Percentiles rank a stretch among this genome's conserved stretches.
Conservation (phyloP, 2,113 vertebrate genomes). For the Gymnorhina tibicen region DNA sequence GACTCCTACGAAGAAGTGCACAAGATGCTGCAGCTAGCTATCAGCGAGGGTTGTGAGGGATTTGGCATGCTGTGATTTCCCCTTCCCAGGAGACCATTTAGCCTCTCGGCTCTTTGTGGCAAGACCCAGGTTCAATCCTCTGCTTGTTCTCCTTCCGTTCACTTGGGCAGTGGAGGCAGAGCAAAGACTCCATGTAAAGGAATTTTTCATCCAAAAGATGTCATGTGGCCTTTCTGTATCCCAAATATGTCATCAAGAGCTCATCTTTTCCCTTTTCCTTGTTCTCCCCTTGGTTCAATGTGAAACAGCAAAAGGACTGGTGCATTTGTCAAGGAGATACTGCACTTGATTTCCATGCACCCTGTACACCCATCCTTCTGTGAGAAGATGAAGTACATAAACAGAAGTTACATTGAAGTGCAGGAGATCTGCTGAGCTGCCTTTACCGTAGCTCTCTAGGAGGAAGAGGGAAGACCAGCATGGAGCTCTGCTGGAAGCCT, state of each 20-base stretch:
- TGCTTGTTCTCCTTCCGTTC: constrained; percentile 19
- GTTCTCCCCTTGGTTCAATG: constrained; percentile 1
- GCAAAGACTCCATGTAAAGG: constrained; percentile 15
- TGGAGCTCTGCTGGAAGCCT: constrained; percentile 11
- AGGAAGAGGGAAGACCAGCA: not conserved
- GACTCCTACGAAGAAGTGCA: constrained; percentile 99
- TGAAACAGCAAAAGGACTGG: constrained; percentile 15
- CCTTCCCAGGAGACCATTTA: not conserved
- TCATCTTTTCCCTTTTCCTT: not conserved
- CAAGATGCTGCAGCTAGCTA: constrained; percentile 97
- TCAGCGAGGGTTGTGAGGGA: constrained; percentile 97
- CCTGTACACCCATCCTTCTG: not conserved
- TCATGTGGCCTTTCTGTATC: constrained; percentile 51
- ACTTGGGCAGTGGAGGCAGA: constrained; percentile 2
- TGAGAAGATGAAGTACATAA: constrained; percentile 10
- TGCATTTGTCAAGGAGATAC: not conserved
- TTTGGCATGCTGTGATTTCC: constrained; percentile 94
- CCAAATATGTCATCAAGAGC: constrained; percentile 35
- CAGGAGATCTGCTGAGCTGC: constrained; percentile 2
- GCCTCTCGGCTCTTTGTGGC: not conserved
- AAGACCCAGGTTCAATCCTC: not conserved
- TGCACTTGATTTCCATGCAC: not conserved
- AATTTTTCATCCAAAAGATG: constrained; percentile 50
- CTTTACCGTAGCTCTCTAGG: not conserved
- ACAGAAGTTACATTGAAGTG: not conserved